phyloP scores from a whole-genome alignment of 2,113 vertebrate species.

The Cebidichthys violaceus region DNA sequence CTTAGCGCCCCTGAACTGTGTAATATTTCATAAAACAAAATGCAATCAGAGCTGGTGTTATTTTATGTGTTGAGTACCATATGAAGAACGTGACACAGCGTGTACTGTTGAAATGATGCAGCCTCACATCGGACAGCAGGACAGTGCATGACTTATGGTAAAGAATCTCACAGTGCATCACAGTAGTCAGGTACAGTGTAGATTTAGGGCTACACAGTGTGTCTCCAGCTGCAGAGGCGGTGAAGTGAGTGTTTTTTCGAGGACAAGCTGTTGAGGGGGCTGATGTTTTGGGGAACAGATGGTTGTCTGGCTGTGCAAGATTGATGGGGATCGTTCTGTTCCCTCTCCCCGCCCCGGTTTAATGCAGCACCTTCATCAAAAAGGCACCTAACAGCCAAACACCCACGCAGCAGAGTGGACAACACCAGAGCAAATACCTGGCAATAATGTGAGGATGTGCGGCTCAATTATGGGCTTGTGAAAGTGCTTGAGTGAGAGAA shows the following conservation, averaged over 20 bases:
- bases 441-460: constrained; percentile 34
- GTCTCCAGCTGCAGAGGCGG: constrained; percentile 43
- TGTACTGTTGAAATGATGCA: neutral
- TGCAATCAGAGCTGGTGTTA: neutral
- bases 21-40: neutral
- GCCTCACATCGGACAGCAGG: neutral
- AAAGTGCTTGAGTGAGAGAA: constrained; percentile 21
- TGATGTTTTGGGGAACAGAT: constrained; percentile 62
- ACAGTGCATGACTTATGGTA: neutral
- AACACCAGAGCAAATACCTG: constrained; percentile 11
- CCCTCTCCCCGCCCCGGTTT: constrained; percentile 25
- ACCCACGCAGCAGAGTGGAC: constrained; percentile 56
- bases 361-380: constrained; percentile 67
- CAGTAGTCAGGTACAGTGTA: neutral
- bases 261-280: constrained; percentile 55
- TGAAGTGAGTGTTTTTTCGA: constrained; percentile 53
- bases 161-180: neutral
- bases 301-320: constrained; percentile 56
- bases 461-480: constrained; percentile 35
- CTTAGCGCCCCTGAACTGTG: neutral
- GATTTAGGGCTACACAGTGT: neutral
- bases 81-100: neutral
- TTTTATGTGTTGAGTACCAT: neutral
- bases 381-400: constrained; percentile 57
- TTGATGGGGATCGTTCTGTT: constrained; percentile 47